phyloP scores from a whole-genome alignment of 2,113 vertebrate species.

The Pterocles gutturalis region DNA sequence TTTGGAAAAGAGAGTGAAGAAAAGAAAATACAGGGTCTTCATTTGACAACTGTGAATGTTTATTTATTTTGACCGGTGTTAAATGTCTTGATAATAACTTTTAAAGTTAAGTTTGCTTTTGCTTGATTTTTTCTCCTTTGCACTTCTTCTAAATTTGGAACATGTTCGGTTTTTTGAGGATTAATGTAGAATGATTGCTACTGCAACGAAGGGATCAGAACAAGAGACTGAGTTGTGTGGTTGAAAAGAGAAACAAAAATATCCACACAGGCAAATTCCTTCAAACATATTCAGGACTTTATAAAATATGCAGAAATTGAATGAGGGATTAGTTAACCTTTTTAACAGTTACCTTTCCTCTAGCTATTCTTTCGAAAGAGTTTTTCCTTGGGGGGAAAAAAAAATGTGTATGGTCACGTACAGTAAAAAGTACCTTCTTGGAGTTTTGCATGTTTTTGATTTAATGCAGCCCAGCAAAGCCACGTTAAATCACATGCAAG shows the following conservation, averaged over 20 bases:
- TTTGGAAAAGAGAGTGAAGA: not conserved
- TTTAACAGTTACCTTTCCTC: not conserved
- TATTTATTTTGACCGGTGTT: not conserved
- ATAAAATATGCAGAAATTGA: not conserved
- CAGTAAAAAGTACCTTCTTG: not conserved
- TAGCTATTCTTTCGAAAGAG: not conserved
- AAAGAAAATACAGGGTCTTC: not conserved
- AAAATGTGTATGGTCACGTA: not conserved
- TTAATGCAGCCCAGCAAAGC: not conserved
- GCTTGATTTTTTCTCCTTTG: not conserved
- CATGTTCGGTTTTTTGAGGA: not conserved
- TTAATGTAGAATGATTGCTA: not conserved
- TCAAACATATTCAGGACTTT: not conserved
- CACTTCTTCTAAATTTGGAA: not conserved
- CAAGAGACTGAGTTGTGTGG: not conserved
- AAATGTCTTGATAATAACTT: not conserved
- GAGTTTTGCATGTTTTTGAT: not conserved
- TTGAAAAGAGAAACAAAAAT: not conserved
- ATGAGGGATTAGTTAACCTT: not conserved
- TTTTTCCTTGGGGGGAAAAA: not conserved
- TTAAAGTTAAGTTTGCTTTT: not conserved
- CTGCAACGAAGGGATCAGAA: not conserved
- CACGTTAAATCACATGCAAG: not conserved
- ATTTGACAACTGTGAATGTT: not conserved
- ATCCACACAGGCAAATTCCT: not conserved